Conservation (phyloP, 2,113 vertebrate species). For the Acinonyx jubatus region DNA sequence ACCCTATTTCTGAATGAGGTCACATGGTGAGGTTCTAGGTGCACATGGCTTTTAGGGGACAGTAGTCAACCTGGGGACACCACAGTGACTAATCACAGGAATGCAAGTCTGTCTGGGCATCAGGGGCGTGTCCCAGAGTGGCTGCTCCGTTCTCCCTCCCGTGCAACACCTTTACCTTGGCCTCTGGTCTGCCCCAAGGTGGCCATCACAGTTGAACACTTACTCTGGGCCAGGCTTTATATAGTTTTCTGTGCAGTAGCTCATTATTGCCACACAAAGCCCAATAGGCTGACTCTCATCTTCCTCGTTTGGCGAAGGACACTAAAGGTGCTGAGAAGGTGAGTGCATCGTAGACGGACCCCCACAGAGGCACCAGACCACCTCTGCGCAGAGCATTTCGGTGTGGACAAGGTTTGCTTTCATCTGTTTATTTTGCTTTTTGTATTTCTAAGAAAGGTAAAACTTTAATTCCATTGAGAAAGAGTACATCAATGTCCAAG, state of each 20-base stretch:
- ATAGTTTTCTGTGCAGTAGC: neutral
- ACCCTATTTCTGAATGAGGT: neutral
- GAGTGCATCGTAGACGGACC: neutral
- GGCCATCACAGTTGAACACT: neutral
- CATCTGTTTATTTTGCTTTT: neutral
- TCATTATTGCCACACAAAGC: neutral
- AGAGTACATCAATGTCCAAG: neutral
- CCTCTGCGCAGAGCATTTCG: neutral
- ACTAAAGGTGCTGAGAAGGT: neutral
- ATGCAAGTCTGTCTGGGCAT: neutral
- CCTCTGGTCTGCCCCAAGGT: neutral
- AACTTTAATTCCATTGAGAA: neutral
- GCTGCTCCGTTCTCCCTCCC: neutral
- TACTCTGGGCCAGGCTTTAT: neutral
- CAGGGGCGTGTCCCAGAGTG: neutral
- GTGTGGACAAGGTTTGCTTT: neutral
- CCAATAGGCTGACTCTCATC: neutral
- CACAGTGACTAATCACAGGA: neutral
- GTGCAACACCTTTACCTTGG: neutral
- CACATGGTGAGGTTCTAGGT: neutral
- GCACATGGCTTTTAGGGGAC: neutral
- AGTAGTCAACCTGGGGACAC: neutral
- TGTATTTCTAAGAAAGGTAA: neutral
- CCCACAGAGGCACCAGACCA: neutral
- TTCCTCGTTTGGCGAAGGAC: neutral